Evolutionary conservation across 2,888 invertebrate genomes (phyloP).

Genomic region (Marronus borbonicus): DNA sequence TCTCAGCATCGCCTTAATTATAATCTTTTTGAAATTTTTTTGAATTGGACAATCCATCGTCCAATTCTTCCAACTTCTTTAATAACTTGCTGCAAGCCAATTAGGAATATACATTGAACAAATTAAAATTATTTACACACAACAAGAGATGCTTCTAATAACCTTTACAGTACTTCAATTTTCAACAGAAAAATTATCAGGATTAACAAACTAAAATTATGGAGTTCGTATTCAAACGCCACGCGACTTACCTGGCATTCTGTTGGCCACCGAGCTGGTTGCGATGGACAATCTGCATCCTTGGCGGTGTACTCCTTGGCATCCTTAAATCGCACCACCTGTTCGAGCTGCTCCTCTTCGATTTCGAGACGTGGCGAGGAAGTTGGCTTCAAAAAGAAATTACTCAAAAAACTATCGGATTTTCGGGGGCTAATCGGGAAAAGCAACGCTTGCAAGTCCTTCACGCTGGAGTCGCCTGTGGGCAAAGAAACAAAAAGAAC

Average conservation of each 20-base stretch:
- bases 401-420: conserved; percentile 76
- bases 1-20: too few relatives aligned
- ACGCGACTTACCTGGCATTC: conserved; percentile 83
- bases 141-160: too few relatives aligned
- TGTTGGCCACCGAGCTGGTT: conserved; percentile 89
- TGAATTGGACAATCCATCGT: too few relatives aligned
- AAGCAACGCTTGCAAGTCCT: conserved; percentile 78
- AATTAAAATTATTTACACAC: too few relatives aligned
- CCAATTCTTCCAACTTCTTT: too few relatives aligned
- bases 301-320: conserved; percentile 78
- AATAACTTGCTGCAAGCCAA: too few relatives aligned
- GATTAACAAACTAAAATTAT: too few relatives aligned
- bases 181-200: too few relatives aligned
- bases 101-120: too few relatives aligned
- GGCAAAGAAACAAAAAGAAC: conserved; percentile 19
- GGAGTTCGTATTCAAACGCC: too few relatives aligned
- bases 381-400: conserved; percentile 79
- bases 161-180: too few relatives aligned
- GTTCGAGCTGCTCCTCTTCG: conserved; percentile 56
- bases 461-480: conserved; percentile 70
- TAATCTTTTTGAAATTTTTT: too few relatives aligned
- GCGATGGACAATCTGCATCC: conserved; percentile 73
- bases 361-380: conserved; percentile 59
- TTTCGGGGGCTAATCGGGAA: conserved; percentile 72
- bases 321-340: conserved; percentile 80